These are phyloP conservation scores for Siniperca scherzeri DNA, from an alignment of 2,797 vertebrate species.

Conservation along the genomic window DNA sequence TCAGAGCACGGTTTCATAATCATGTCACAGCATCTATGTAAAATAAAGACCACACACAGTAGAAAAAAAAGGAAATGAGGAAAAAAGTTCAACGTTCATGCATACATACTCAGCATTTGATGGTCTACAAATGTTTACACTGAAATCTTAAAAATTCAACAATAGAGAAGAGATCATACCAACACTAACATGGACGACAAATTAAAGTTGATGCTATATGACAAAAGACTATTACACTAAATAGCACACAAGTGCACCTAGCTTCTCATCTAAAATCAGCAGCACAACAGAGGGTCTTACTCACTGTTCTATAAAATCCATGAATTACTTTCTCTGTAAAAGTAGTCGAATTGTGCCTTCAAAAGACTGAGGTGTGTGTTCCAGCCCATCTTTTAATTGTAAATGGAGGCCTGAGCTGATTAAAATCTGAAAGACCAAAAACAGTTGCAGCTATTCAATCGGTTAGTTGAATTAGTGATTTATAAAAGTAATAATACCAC, in stretches of 20 bases:
- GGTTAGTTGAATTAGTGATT: background rate
- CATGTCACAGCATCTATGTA: background rate
- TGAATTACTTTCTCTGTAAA: background rate
- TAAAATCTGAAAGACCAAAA: background rate
- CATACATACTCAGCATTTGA: background rate
- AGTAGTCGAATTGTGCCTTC: background rate
- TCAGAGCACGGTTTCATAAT: slow-evolving; percentile 48
- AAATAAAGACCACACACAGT: background rate
- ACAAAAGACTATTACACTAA: background rate
- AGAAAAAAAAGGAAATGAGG: background rate
- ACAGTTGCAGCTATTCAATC: background rate
- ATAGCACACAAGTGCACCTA: background rate
- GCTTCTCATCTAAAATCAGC: background rate
- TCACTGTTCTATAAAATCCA: background rate
- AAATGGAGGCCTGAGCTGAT: background rate
- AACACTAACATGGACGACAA: background rate
- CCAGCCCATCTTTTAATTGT: background rate
- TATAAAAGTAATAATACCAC: background rate
- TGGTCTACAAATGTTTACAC: background rate
- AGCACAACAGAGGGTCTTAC: background rate
- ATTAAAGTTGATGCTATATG: background rate
- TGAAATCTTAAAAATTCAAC: background rate
- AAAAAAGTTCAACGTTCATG: background rate
- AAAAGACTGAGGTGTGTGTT: background rate
- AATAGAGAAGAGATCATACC: background rate